Evolutionary conservation across 2,113 vertebrate species (phyloP).

Genomic region (Thymallus thymallus): DNA sequence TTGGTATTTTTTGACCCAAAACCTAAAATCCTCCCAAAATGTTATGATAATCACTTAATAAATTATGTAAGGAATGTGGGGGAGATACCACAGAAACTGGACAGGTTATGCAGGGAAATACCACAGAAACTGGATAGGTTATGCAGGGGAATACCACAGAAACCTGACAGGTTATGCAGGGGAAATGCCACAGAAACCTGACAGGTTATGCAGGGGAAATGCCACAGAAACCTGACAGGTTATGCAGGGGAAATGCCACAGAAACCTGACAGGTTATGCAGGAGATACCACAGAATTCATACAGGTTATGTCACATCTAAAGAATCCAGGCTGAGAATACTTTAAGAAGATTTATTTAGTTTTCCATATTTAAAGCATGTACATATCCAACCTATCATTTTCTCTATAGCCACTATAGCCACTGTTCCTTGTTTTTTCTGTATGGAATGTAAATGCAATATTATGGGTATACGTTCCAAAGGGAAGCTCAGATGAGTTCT

Average conservation of each 20-base stretch:
- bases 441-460: neutral
- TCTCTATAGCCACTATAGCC: neutral
- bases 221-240: too few relatives aligned
- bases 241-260: too few relatives aligned
- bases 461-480: neutral
- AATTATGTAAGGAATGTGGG: neutral
- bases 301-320: neutral
- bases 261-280: too few relatives aligned
- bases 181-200: too few relatives aligned
- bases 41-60: neutral
- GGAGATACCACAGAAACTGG: neutral
- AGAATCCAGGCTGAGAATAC: neutral
- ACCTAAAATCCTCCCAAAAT: too few relatives aligned
- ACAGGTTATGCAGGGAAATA: neutral
- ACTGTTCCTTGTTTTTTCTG: neutral
- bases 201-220: too few relatives aligned
- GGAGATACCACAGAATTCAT: too few relatives aligned
- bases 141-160: too few relatives aligned
- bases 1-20: too few relatives aligned
- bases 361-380: neutral
- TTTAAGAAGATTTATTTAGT: neutral
- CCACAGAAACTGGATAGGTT: too few relatives aligned
- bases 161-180: too few relatives aligned
- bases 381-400: neutral
- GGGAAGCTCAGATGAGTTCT: neutral